These are phyloP conservation scores for Neostethus bicornis DNA, from an alignment of 2,797 vertebrate genomes.

Conservation along the genomic window DNA sequence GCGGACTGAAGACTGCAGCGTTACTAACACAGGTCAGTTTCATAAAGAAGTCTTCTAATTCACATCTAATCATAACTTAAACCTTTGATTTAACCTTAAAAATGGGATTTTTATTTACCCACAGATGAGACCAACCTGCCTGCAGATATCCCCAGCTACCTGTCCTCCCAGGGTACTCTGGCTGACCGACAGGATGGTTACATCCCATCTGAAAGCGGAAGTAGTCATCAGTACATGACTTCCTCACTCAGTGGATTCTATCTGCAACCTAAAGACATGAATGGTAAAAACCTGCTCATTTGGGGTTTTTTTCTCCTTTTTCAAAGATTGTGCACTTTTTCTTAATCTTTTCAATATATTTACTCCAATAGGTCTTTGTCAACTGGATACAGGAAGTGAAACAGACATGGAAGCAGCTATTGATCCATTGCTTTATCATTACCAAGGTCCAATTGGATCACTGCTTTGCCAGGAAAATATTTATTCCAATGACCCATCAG, in stretches of 20 bases:
- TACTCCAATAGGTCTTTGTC: conserved; percentile 80
- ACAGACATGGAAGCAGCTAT: conserved; percentile 85
- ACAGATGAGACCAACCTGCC: conserved; percentile 96
- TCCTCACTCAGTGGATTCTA: conserved; percentile 89
- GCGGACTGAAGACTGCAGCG: conserved; percentile 93
- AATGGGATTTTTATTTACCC: background rate
- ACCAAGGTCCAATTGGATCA: conserved; percentile 82
- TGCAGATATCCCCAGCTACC: conserved; percentile 94
- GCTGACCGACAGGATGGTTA: conserved; percentile 94
- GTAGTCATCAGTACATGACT: conserved; percentile 89
- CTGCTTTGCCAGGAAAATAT: conserved; percentile 80
- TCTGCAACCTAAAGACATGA: conserved; percentile 87
- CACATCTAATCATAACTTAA: background rate
- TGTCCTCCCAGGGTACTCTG: conserved; percentile 95
- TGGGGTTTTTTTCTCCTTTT: background rate
- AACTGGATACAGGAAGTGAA: conserved; percentile 90
- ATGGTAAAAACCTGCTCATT: conserved; percentile 73
- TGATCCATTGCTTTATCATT: conserved; percentile 89
- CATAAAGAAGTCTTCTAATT: too few species aligned
- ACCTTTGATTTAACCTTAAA: background rate
- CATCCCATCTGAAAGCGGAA: conserved; percentile 89
- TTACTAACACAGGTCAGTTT: conserved; percentile 93
- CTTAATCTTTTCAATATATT: background rate
- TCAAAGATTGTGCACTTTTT: background rate
- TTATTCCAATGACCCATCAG: conserved; percentile 81